These are phyloP conservation scores for Perithous albicinctus DNA, from an alignment of 2,888 invertebrate species.

Conservation along the genomic window DNA sequence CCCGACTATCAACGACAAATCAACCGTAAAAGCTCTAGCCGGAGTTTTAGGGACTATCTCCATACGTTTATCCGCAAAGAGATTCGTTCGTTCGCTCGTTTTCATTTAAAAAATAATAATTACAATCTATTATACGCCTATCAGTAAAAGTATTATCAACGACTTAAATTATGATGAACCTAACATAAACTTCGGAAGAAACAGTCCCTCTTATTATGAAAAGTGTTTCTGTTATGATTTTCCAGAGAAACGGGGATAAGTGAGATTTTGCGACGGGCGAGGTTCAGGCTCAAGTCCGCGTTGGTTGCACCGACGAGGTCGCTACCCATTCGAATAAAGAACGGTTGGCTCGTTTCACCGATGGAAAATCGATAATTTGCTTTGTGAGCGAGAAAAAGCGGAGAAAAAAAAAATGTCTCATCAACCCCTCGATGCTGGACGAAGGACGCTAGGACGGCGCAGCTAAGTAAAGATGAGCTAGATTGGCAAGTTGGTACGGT, in stretches of 20 bases:
- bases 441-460: not conserved
- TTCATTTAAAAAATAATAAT: too few relatives aligned
- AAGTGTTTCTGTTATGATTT: not conserved
- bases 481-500: not conserved
- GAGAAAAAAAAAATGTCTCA: conserved; percentile 27
- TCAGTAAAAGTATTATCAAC: too few relatives aligned
- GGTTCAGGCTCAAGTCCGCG: conserved; percentile 22
- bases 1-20: conserved; percentile 24
- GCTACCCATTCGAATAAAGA: conserved; percentile 66
- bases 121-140: too few relatives aligned
- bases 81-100: too few relatives aligned
- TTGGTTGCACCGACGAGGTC: conserved; percentile 48
- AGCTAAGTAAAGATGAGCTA: not conserved
- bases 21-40: not conserved
- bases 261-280: conserved; percentile 37
- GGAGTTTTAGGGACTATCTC: not conserved
- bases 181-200: too few relatives aligned
- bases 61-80: too few relatives aligned
- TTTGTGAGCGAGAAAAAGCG: conserved; percentile 64
- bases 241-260: not conserved
- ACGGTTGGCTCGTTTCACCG: conserved; percentile 69
- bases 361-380: conserved; percentile 73
- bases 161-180: too few relatives aligned
- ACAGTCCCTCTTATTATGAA: too few relatives aligned
- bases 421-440: not conserved